Base-by-base conservation (phyloP, 2,888 invertebrate genomes). In the Apotomis turbidana region DNA sequence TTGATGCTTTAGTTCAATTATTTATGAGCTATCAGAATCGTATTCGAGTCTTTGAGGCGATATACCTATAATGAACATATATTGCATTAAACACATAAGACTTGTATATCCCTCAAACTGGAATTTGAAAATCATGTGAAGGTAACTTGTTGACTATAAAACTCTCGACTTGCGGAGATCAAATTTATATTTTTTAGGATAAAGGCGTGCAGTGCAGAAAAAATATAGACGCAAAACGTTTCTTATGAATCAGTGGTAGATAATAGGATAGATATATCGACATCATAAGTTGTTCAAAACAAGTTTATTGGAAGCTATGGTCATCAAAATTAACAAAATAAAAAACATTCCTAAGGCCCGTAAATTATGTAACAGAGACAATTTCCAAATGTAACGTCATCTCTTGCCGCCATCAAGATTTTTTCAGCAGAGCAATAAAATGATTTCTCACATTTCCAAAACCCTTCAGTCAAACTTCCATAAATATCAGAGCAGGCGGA, bases 401-500 rank as follows among this genome's bases (percentile, higher is more conserved):
- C 4, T 41, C 3, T 49, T 9, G 9, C 9, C 9, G 10, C 44
- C 44, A 8, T 49, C 41, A 54, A 64, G 55, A 27, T 64, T 64
- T 64, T 64, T 44, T 55, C 6, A 54, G 1, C 15, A 54, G 27
- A 38, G 54, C 46, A 36, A 49, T 46, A 67, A 57, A 27, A 67
- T 71, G 67, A 61, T 61, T 67, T 61, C 66, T 55, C 67, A 63
- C 58, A 63, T 58, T 68, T 68, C 57, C 38, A 58, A 58, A 68
- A 68, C 70, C 89, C 87, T 87, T 90, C 88, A 89, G 82, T 90
- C 89, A 89, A 87, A 83, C 85, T 88, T 90, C 90, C 90, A 93
- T 93, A 91, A 93, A 93, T 93, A 93, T 90, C 90, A 90, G 86
- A 93, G 90, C 88, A 90, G 90, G 79, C 82, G 85, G 84, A 91